Evolutionary conservation across 64 coral and sea anemone genomes (phyloP), one percentile per base, ranked within the genome.

Genomic region (Montipora sp.): DNA sequence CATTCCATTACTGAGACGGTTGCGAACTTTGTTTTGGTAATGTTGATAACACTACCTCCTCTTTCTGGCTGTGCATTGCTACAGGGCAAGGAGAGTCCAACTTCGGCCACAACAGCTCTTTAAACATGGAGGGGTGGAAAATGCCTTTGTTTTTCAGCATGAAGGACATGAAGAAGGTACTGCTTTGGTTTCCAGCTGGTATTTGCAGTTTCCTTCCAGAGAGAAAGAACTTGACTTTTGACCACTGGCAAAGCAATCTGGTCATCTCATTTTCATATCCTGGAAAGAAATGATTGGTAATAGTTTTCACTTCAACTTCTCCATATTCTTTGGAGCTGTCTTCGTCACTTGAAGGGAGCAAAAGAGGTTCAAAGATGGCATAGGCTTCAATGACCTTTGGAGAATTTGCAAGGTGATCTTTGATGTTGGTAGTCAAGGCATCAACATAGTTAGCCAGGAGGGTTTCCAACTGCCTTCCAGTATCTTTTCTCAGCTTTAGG

Each of bases 131-230:
- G 69, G 12, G 69, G 10, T 88, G 85, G 49, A 88, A 88, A 88
- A 88, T 88, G 46, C 71, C 85, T 21, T 88, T 74, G 85, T 76
- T 88, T 75, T 88, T 88, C 6, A 88, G 70, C 7, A 88, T 19
- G 70, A 88, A 88, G 68, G 85, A 88, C 85, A 75, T 75, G 48
- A 88, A 88, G 70, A 75, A 58, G 46, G 84, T 87, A 63, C 67
- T 87, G 84, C 84, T 87, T 27, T 87, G 84, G 68, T 18, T 87
- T 87, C 68, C 84, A 87, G 84, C 44, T 87, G 84, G 84, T 69
- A 75, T 51, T 87, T 87, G 84, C 36, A 87, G 50, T 49, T 73
- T 73, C 59, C 47, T 87, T 87, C 84, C 84, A 87, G 84, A 87
- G 44, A 87, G 84, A 74, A 87, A 87, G 50, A 74, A 87, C 84